Conservation (phyloP, 2,797 vertebrate genomes). For the Sebastes vulpes region DNA sequence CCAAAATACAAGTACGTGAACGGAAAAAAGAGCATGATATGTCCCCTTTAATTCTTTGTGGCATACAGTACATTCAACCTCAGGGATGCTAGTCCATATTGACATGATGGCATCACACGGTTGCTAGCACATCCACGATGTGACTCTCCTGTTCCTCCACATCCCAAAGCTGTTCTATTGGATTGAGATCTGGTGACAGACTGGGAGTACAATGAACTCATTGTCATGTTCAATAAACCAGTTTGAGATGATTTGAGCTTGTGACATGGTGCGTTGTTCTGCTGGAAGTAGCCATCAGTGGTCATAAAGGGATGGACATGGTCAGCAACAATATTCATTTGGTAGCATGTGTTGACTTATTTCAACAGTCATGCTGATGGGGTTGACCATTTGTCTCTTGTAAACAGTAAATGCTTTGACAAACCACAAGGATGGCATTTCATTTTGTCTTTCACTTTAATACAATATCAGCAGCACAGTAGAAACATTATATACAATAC, state of each 20-base stretch:
- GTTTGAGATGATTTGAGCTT: neutral
- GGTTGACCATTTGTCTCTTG: neutral
- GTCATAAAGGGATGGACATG: neutral
- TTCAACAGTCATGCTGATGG: neutral
- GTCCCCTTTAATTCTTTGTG: neutral
- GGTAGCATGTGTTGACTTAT: neutral
- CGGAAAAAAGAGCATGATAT: neutral
- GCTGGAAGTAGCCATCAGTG: neutral
- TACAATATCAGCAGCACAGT: constrained; percentile 8
- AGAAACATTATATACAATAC: constrained; percentile 17
- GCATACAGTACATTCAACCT: neutral
- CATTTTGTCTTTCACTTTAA: constrained; percentile 8
- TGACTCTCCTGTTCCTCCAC: neutral
- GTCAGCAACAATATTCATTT: neutral
- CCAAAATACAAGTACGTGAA: neutral
- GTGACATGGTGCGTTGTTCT: neutral
- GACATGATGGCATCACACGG: neutral
- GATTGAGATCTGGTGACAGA: neutral
- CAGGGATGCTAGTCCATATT: too few species aligned
- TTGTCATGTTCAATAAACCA: too few species aligned
- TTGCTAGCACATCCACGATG: neutral
- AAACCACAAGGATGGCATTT: constrained; percentile 1
- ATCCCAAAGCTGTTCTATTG: neutral
- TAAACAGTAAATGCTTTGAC: neutral
- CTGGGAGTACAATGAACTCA: too few species aligned